These are phyloP conservation scores for Catharus bicknelli DNA, from an alignment of 2,113 vertebrate genomes.

Conservation along the genomic window DNA sequence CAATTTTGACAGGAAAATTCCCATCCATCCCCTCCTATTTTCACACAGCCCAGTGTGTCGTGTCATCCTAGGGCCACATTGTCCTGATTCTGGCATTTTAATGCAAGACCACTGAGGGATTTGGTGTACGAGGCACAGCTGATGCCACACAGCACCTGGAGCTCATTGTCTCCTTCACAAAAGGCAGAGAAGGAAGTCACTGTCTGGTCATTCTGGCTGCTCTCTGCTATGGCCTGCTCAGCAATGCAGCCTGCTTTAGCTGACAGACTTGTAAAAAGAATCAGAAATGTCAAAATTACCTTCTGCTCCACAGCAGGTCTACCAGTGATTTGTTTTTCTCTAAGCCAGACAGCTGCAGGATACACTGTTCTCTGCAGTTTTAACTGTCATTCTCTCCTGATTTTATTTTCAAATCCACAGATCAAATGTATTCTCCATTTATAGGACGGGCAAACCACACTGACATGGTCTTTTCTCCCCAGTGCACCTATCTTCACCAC, in stretches of 20 bases:
- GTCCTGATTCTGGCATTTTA: not conserved
- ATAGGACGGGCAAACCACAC: accelerated
- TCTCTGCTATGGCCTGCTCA: not conserved
- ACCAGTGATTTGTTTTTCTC: not conserved
- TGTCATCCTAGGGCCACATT: accelerated
- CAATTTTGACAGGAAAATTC: not conserved
- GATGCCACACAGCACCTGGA: not conserved
- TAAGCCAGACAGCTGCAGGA: not conserved
- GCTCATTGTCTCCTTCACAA: not conserved
- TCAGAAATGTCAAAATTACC: not conserved
- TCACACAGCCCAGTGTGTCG: accelerated
- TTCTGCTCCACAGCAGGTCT: not conserved
- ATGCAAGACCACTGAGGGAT: not conserved
- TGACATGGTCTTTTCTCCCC: not conserved
- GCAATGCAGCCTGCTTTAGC: not conserved
- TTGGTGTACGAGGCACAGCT: accelerated
- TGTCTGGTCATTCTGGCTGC: not conserved
- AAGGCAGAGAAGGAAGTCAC: not conserved
- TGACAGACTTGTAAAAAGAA: not conserved
- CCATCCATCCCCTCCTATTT: not conserved
- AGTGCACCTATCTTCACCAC: not conserved
- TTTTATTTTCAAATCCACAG: not conserved
- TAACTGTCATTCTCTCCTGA: not conserved
- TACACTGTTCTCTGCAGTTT: not conserved
- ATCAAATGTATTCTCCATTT: not conserved